A percentile compares a stretch with the other conserved stretches of the same genome.
These are phyloP conservation scores for Anhinga anhinga DNA, from an alignment of 2,113 vertebrate species.

Conservation along the genomic window DNA sequence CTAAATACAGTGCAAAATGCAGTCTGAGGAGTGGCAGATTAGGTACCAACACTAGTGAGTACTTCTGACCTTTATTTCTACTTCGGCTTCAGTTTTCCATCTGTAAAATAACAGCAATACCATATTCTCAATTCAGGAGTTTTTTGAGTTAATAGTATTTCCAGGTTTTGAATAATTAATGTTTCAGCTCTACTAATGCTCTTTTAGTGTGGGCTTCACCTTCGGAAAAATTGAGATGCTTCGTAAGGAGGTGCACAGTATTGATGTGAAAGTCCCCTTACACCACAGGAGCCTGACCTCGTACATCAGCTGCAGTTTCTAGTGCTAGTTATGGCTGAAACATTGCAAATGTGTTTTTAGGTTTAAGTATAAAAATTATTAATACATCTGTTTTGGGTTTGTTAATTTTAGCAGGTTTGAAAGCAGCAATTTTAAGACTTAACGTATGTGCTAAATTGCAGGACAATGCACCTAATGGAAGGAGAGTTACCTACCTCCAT, in stretches of 20 bases:
- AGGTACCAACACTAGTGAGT: background rate
- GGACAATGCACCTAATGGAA: constrained; percentile 85
- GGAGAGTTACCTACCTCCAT: constrained; percentile 88
- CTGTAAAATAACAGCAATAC: background rate
- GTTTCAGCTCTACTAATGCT: background rate
- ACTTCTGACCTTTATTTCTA: background rate
- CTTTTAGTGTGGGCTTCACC: background rate
- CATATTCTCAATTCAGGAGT: background rate
- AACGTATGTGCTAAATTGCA: constrained; percentile 57
- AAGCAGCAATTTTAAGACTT: background rate
- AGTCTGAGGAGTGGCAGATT: background rate
- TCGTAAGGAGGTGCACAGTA: background rate
- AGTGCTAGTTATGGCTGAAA: background rate
- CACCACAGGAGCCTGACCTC: background rate
- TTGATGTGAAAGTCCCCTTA: background rate
- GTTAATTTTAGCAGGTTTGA: background rate
- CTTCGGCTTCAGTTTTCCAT: background rate
- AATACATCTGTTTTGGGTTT: background rate
- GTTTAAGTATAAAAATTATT: background rate
- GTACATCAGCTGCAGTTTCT: background rate
- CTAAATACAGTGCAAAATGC: background rate
- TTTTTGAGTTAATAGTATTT: background rate
- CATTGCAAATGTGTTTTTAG: background rate
- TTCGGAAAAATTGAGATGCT: background rate
- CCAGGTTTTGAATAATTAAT: background rate